A percentile compares a stretch with the other conserved stretches of the same genome.
These are phyloP conservation scores for Tachysurus fulvidraco DNA, from an alignment of 2,113 vertebrate genomes.

Conservation along the genomic window DNA sequence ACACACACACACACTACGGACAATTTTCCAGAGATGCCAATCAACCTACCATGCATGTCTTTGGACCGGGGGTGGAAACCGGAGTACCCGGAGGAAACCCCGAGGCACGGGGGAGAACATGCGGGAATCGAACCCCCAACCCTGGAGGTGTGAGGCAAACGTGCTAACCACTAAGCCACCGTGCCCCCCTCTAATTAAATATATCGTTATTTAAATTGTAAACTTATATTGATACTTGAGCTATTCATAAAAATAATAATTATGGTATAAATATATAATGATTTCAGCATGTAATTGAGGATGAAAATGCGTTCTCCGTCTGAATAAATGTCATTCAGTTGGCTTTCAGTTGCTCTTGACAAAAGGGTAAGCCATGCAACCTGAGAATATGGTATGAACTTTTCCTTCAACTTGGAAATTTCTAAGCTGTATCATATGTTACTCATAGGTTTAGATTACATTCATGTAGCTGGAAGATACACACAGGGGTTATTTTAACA, in stretches of 20 bases:
- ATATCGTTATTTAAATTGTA: not conserved
- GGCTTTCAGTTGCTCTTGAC: not conserved
- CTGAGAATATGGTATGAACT: not conserved
- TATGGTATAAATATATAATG: not conserved
- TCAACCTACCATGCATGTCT: too few species aligned
- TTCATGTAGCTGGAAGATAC: not conserved
- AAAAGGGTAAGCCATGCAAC: not conserved
- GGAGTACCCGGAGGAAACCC: too few species aligned
- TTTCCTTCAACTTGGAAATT: not conserved
- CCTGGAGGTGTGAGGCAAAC: too few species aligned
- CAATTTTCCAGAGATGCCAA: too few species aligned
- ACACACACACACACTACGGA: too few species aligned
- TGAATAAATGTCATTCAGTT: not conserved
- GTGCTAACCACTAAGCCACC: too few species aligned
- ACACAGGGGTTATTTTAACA: not conserved
- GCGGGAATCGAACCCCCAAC: too few species aligned
- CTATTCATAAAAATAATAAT: not conserved
- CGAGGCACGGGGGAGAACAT: too few species aligned
- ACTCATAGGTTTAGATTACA: not conserved
- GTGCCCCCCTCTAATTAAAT: too few species aligned
- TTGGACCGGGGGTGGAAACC: too few species aligned
- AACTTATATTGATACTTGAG: not conserved
- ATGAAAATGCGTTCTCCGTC: not conserved
- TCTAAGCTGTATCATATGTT: not conserved
- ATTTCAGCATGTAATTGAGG: not conserved